These are phyloP conservation scores for Julus scanicus DNA, from an alignment of 2,888 invertebrate genomes.

Conservation along the genomic window DNA sequence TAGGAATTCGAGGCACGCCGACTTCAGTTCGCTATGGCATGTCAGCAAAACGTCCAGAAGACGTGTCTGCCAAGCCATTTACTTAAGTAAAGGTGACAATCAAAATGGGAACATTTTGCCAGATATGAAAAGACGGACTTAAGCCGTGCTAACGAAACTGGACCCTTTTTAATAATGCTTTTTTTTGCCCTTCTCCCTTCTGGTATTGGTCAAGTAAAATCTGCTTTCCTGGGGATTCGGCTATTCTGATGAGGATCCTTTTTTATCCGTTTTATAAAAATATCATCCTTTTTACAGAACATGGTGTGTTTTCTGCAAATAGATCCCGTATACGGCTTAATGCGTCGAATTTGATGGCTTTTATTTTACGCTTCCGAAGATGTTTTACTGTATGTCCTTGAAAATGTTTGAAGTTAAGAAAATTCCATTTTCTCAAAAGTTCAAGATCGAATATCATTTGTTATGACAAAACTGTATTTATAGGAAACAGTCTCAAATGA, in stretches of 20 bases:
- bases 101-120: conserved; percentile 46
- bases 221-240: conserved; percentile 9
- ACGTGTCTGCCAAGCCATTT: conserved; percentile 44
- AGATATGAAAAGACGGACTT: conserved; percentile 32
- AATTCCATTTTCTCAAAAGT: too few species aligned
- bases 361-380: too few species aligned
- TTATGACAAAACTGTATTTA: too few species aligned
- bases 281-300: too few species aligned
- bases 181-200: neutral
- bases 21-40: conserved; percentile 43
- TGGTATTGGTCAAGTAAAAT: conserved; percentile 11
- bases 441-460: too few species aligned
- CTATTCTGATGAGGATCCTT: neutral
- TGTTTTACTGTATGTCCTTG: too few species aligned
- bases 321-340: neutral
- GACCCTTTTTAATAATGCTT: conserved; percentile 17
- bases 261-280: neutral
- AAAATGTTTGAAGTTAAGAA: too few species aligned
- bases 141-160: conserved; percentile 42
- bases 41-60: conserved; percentile 49
- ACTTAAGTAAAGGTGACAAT: conserved; percentile 51
- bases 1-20: conserved; percentile 46
- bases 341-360: neutral
- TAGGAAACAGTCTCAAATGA: too few species aligned
- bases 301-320: neutral